Conservation (phyloP, 2,113 vertebrate genomes). For the Leptobrachium leishanense region DNA sequence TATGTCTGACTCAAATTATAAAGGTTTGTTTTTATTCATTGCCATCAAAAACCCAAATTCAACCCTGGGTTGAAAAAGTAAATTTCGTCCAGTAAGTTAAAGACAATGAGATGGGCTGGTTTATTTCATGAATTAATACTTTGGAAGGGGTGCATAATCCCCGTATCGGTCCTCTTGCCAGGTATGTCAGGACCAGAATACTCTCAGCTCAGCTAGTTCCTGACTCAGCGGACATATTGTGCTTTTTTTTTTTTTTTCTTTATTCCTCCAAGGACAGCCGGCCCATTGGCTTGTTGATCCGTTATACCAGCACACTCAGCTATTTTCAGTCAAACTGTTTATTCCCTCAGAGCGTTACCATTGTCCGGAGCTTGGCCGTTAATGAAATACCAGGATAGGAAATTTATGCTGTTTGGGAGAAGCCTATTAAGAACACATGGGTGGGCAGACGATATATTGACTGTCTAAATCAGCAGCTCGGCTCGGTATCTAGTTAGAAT, state of each 20-base stretch:
- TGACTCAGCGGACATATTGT: conserved; percentile 45
- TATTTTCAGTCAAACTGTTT: conserved; percentile 34
- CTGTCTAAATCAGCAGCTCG: conserved; percentile 24
- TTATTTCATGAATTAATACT: background rate
- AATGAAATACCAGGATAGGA: conserved; percentile 47
- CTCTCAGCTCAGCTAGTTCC: conserved; percentile 23
- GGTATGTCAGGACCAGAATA: conserved; percentile 34
- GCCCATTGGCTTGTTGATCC: conserved; percentile 13
- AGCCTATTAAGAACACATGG: conserved; percentile 35
- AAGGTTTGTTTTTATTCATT: too few relatives aligned
- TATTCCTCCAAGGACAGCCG: background rate
- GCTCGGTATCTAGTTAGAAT: conserved; percentile 5
- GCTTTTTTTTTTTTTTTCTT: background rate
- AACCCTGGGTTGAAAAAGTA: too few relatives aligned
- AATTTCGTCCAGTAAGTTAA: too few relatives aligned
- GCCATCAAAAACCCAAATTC: too few relatives aligned
- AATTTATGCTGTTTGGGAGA: conserved; percentile 50
- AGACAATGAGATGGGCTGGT: too few relatives aligned
- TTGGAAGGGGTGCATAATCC: conserved; percentile 17
- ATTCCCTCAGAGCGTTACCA: conserved; percentile 7
- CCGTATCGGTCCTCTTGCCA: conserved; percentile 4
- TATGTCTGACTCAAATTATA: too few relatives aligned
- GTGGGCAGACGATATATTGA: conserved; percentile 45
- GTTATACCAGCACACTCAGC: conserved; percentile 50
- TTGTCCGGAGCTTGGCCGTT: conserved; percentile 36